phyloP scores from a whole-genome alignment of 2,888 invertebrate species.

The Leptura quadrifasciata region DNA sequence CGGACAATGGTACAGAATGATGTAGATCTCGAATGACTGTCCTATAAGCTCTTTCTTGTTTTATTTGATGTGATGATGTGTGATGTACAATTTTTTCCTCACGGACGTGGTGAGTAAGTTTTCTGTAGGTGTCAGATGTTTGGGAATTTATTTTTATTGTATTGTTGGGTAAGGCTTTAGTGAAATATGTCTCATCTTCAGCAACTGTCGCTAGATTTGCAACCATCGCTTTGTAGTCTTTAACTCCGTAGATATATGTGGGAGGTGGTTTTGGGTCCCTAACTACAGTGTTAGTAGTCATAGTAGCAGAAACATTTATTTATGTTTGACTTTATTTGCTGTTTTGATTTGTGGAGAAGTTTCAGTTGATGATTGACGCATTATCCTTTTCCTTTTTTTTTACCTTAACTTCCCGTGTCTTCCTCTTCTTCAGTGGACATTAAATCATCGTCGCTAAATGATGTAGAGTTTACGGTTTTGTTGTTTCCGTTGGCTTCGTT shows the following conservation, averaged over 20 bases:
- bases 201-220: neutral
- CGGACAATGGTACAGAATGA: too few species aligned
- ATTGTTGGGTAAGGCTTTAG: neutral
- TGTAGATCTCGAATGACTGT: too few species aligned
- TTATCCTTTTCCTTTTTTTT: neutral
- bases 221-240: neutral
- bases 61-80: too few species aligned
- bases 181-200: neutral
- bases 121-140: neutral
- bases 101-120: neutral
- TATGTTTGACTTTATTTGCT: neutral
- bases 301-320: neutral
- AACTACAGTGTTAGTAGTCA: too few species aligned
- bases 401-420: neutral
- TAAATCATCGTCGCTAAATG: neutral
- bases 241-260: neutral
- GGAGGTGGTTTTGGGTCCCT: neutral
- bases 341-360: neutral
- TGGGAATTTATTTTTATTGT: neutral
- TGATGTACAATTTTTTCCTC: neutral
- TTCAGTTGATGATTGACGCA: neutral
- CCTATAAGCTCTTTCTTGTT: too few species aligned
- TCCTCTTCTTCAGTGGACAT: neutral
- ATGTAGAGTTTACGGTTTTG: neutral
- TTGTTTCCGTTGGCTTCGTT: neutral